Base-by-base conservation (phyloP, 2,888 invertebrate species). In the Diogma glabrata region DNA sequence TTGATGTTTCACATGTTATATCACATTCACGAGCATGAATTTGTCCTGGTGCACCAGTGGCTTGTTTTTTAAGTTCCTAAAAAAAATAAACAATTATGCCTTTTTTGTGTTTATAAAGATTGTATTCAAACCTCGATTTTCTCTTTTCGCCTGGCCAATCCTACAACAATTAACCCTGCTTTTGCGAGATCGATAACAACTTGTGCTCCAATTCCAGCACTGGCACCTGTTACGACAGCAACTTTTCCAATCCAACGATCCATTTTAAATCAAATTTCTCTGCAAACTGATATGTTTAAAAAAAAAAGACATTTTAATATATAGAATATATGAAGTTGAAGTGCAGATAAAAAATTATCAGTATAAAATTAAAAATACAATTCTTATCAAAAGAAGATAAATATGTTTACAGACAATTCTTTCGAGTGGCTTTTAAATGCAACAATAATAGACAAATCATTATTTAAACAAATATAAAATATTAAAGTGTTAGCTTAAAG, bases 191-290 rank as follows among this genome's bases (percentile, higher is more conserved):
- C 67, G 54, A 63, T 59, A 5, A 66, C 65, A 38, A 75, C 67
- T 4, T 71, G 72, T 2, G 71, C 72, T 14, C 77, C 81, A 51
- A 81, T 80, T 4, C 81, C 81, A 0, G 74, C 69, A 61, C 79
- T 79, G 9, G 78, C 79, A 3, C 81, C 81, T 0, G 80, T 81
- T 47, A 81, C 78, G 16, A 81, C 72, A 1, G 79, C 81, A 0
- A 77, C 73, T 58, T 75, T 75, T 55, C 76, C 77, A 5, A 61
- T 58, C 79, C 79, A 81, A 47, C 77, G 75, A 19, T 81, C 75
- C 74, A 77, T 74, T n/a, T n/a, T n/a, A n/a, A n/a, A n/a, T n/a
- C n/a, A n/a, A n/a, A n/a, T n/a, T n/a, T n/a, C n/a, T n/a, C n/a
- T n/a, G n/a, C n/a, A n/a, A n/a, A n/a, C n/a, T n/a, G n/a, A n/a